Evolutionary conservation across 2,797 vertebrate species (phyloP), one percentile per base, ranked within the genome.

Genomic region (Pangasius krempfi): DNA sequence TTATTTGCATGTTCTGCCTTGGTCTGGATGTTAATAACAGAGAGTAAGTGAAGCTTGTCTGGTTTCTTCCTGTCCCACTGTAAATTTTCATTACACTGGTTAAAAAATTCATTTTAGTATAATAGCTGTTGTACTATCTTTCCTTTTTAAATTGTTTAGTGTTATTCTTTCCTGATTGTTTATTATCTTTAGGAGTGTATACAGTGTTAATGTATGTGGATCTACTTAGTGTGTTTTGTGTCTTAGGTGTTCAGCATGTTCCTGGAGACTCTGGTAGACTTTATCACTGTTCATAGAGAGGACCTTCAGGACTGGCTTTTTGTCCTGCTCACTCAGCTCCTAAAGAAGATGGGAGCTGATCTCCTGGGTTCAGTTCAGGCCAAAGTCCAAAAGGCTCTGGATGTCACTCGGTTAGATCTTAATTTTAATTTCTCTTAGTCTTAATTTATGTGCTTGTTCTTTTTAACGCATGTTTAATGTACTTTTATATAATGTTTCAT

Each of bases 191-290:
- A 30, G 52, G 5, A 44, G 14, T 75, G 33, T 33, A 40, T 18
- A n/a, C 14, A 73, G 25, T 44, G 52, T 66, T 12, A 8, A 62
- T 79, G 5, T 84, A n/a, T 30, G 20, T 72, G 33, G 44, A 60
- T 9, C 84, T 86, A 73, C 33, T 85, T 56, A n/a, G 22, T 79
- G 10, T 30, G 25, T 79, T 73, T 58, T 87, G 50, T 88, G 56
- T 62, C 16, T 68, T 94, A 99, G 98, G 98, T 99, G 92, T 99
- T 99, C 94, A 99, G 98, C 95, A 99, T 99, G 98, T 99, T 99
- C 94, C 94, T 99, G 95, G 98, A 99, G 96, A 99, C 98, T 0
- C 95, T 99, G 13, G 97, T 99, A 93, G 98, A 99, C 95, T 99
- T 99, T 89, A 93, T 99, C 94, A 97, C 97, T 89, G 97, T 98